phyloP scores from a whole-genome alignment of 2,888 invertebrate species.

The Elmis aenea region DNA sequence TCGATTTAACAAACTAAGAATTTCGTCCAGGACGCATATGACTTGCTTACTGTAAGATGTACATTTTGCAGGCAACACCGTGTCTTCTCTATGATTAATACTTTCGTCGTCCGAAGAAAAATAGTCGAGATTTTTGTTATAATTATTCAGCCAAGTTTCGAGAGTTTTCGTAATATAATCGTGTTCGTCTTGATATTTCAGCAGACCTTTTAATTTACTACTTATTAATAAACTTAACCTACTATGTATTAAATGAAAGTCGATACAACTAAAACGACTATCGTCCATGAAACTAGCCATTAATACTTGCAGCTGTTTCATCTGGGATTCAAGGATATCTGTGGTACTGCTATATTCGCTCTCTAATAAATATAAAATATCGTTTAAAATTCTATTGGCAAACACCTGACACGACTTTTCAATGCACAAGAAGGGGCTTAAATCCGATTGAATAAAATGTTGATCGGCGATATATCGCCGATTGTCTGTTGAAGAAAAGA shows the following conservation, averaged over 20 bases:
- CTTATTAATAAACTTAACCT: slow-evolving; percentile 60
- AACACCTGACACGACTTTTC: slow-evolving; percentile 62
- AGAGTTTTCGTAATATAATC: slow-evolving; percentile 26
- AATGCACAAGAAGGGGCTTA: slow-evolving; percentile 51
- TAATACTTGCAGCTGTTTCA: slow-evolving; percentile 63
- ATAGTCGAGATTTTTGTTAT: slow-evolving; percentile 45
- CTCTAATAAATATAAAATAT: slow-evolving; percentile 48
- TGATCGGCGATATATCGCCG: slow-evolving; percentile 5
- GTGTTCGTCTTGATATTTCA: slow-evolving; percentile 28
- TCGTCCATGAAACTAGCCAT: slow-evolving; percentile 67
- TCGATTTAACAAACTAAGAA: slow-evolving; percentile 39
- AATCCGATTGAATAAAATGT: slow-evolving; percentile 24
- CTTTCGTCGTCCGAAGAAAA: slow-evolving; percentile 58
- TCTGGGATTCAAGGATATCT: slow-evolving; percentile 59
- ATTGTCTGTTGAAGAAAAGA: slow-evolving; percentile 1
- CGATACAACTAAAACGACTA: slow-evolving; percentile 53
- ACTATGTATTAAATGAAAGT: slow-evolving; percentile 63
- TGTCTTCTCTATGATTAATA: slow-evolving; percentile 24
- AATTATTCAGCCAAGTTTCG: slow-evolving; percentile 27
- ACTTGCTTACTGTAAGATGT: slow-evolving; percentile 41
- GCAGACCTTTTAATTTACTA: slow-evolving; percentile 51
- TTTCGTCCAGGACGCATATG: slow-evolving; percentile 45
- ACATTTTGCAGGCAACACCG: slow-evolving; percentile 10
- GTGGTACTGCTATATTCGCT: slow-evolving; percentile 45
- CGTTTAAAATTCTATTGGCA: slow-evolving; percentile 64